These are phyloP conservation scores for Drosophila suboccidentalis DNA, from an alignment of 2,888 invertebrate genomes.

Conservation along the genomic window DNA sequence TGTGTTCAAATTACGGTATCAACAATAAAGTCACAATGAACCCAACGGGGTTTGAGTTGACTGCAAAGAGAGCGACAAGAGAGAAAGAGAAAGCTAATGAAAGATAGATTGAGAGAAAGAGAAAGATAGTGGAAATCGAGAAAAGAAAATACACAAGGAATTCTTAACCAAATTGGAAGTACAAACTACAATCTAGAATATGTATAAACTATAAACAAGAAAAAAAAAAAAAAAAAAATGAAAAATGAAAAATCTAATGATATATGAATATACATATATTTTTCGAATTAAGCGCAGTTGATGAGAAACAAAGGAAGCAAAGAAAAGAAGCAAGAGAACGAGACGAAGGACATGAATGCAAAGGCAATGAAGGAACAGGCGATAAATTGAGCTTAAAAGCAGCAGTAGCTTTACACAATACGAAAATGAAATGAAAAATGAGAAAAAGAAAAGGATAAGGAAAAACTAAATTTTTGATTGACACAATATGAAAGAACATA, in stretches of 20 bases:
- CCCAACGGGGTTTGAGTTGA: constrained; percentile 43
- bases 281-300: constrained; percentile 52
- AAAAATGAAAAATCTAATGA: constrained; percentile 19
- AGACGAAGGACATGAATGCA: constrained; percentile 5
- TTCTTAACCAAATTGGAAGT: constrained; percentile 83
- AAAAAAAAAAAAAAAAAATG: constrained; percentile 21
- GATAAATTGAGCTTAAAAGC: constrained; percentile 66
- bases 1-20: constrained; percentile 81
- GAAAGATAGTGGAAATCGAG: constrained; percentile 43
- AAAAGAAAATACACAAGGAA: constrained; percentile 79
- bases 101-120: constrained; percentile 19
- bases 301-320: constrained; percentile 23
- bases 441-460: constrained; percentile 9
- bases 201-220: constrained; percentile 66
- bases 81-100: constrained; percentile 15
- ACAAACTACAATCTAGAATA: constrained; percentile 82
- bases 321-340: constrained; percentile 9
- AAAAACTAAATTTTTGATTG: constrained; percentile 15
- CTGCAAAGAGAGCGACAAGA: constrained; percentile 25
- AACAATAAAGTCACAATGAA: constrained; percentile 73
- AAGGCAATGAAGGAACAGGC: constrained; percentile 13
- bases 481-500: constrained; percentile 4
- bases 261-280: constrained; percentile 44
- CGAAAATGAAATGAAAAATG: constrained; percentile 24
- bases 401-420: constrained; percentile 55